Evolutionary conservation across 2,797 vertebrate genomes (phyloP).

Genomic region (Cossypha dichroa): DNA sequence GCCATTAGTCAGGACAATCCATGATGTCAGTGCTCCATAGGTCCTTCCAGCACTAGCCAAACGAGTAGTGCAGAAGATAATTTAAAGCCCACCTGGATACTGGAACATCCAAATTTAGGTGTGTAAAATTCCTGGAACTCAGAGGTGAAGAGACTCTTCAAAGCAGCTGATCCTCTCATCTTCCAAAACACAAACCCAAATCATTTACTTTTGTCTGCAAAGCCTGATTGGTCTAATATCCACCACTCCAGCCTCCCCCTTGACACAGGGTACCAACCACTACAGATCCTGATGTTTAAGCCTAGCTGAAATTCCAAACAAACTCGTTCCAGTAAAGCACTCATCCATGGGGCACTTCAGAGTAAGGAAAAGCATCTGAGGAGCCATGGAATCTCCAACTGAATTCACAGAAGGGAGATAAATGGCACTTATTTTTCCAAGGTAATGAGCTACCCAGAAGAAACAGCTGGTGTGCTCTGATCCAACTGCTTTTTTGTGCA

Average conservation of each 20-base stretch:
- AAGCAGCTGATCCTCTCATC: not conserved
- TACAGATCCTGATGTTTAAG: not conserved
- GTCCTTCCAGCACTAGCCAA: not conserved
- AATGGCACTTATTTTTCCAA: not conserved
- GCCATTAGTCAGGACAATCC: not conserved
- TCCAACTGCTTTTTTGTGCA: not conserved
- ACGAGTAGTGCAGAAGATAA: not conserved
- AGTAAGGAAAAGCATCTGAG: not conserved
- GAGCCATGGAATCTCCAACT: not conserved
- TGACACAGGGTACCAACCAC: not conserved
- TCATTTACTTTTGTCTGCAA: not conserved
- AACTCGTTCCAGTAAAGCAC: not conserved
- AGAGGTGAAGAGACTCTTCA: not conserved
- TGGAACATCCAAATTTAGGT: not conserved
- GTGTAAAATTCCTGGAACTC: not conserved
- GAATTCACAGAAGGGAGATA: not conserved
- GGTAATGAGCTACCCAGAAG: not conserved
- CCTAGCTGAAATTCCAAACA: not conserved
- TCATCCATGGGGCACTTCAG: not conserved
- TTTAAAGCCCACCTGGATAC: not conserved
- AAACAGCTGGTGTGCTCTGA: not conserved
- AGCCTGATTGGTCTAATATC: not conserved
- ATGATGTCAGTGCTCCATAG: not conserved
- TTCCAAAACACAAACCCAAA: not conserved
- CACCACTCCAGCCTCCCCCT: not conserved